Conservation (phyloP, 2,113 vertebrate genomes). For the Lynx canadensis region DNA sequence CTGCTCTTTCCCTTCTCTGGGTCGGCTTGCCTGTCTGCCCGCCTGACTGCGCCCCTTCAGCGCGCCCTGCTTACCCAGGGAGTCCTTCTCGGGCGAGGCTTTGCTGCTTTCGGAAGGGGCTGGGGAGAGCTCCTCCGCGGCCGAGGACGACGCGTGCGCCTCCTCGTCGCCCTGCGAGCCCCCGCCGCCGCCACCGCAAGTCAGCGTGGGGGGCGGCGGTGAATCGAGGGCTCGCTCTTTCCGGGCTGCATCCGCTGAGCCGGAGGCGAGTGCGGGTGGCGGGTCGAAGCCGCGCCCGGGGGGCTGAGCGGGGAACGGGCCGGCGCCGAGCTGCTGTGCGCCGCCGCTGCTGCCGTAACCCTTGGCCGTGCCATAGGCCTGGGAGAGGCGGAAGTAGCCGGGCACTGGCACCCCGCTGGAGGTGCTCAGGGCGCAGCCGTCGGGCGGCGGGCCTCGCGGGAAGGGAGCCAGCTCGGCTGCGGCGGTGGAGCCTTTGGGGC, state of each 20-base stretch:
- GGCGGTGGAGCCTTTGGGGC: slow-evolving; percentile 90
- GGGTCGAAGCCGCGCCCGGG: slow-evolving; percentile 89
- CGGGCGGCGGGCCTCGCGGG: slow-evolving; percentile 87
- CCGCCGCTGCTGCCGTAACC: slow-evolving; percentile 81
- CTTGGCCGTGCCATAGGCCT: slow-evolving; percentile 94
- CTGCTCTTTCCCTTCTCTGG: not conserved
- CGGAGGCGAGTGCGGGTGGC: slow-evolving; percentile 86
- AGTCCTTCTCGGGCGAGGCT: slow-evolving; percentile 91
- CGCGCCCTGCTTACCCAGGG: slow-evolving; percentile 90
- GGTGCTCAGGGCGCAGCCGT: slow-evolving; percentile 87
- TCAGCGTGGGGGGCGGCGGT: slow-evolving; percentile 87
- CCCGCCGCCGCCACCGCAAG: slow-evolving; percentile 86
- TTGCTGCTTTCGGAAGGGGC: slow-evolving; percentile 92
- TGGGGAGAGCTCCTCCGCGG: slow-evolving; percentile 94
- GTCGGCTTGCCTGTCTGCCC: slow-evolving; percentile 3
- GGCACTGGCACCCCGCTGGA: slow-evolving; percentile 94
- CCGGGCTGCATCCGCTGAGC: slow-evolving; percentile 87
- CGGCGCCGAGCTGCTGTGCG: slow-evolving; percentile 86
- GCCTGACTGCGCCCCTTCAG: slow-evolving; percentile 2
- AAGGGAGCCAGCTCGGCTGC: slow-evolving; percentile 91
- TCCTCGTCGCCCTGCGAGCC: slow-evolving; percentile 91
- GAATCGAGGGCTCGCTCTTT: slow-evolving; percentile 89
- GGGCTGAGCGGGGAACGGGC: slow-evolving; percentile 90
- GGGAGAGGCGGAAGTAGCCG: slow-evolving; percentile 98
- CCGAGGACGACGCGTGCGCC: slow-evolving; percentile 92